A percentile compares a stretch with the other conserved stretches of the same genome.
Evolutionary conservation across 1,140 invertebrate species (phyloP).

Genomic region (Drosophila lacertosa): DNA sequence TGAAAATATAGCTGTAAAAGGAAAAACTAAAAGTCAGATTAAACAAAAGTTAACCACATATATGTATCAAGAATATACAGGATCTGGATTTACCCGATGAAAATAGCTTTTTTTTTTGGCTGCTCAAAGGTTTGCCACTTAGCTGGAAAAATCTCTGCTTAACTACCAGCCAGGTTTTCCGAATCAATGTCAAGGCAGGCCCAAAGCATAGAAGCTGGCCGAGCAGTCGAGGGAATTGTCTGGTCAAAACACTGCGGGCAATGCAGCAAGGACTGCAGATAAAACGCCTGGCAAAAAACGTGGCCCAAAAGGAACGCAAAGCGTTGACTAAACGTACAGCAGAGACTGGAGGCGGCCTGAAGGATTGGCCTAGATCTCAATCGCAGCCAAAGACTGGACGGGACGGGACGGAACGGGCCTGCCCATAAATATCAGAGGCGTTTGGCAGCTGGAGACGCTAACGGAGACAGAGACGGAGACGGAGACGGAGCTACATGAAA

Average conservation of each 20-base stretch:
- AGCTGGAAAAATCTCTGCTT: not conserved
- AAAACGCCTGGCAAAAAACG: constrained; percentile 5
- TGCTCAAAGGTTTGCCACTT: too few relatives aligned
- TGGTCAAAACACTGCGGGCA: constrained; percentile 10
- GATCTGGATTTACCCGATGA: too few relatives aligned
- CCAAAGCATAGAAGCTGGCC: not conserved
- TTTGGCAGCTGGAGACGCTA: too few relatives aligned
- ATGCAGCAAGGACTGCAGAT: constrained; percentile 19
- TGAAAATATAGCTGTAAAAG: too few relatives aligned
- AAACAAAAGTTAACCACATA: too few relatives aligned
- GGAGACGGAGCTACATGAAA: constrained; percentile 64
- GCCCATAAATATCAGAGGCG: constrained; percentile 43
- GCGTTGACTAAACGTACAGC: not conserved
- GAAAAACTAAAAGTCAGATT: too few relatives aligned
- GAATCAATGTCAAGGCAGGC: constrained; percentile 12
- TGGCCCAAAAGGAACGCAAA: constrained; percentile 3
- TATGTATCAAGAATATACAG: too few relatives aligned
- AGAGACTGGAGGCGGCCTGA: constrained; percentile 3
- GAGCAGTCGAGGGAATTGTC: constrained; percentile 1
- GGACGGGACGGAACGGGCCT: not conserved
- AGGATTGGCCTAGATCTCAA: constrained; percentile 33
- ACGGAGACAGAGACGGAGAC: constrained; percentile 15
- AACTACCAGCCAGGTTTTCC: not conserved
- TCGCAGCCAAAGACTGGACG: constrained; percentile 1
- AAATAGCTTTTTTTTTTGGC: too few relatives aligned